Evolutionary conservation across 2,113 vertebrate genomes (phyloP), one percentile per base, ranked within the genome.

Genomic region (Hemiscyllium ocellatum): DNA sequence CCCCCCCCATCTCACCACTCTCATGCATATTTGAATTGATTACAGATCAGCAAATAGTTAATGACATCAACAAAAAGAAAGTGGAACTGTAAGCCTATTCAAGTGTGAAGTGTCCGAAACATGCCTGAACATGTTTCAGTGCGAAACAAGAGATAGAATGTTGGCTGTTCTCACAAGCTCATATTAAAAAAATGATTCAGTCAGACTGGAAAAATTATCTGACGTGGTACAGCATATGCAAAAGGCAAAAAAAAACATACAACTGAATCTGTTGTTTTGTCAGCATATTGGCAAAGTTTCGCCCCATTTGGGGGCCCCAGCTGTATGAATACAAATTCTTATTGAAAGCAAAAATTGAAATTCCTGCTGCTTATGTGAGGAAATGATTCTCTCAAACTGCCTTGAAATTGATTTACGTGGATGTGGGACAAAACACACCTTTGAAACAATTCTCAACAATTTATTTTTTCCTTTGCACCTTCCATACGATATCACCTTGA

Each of bases 201-300:
- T 95, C 94, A 72, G 89, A 93, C 89, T 66, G 89, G 89, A 93
- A 93, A 93, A 93, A 68, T 37, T 68, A 93, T 93, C 89, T 93
- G 89, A 93, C 61, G 61, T 66, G 61, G 61, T 93, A 93, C 61
- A 93, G 66, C 89, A 66, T 93, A 66, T 66, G 89, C 89, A 66
- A 93, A 66, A 93, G 37, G 33, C 89, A 93, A 93, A 87, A 93
- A 91, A 93, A 65, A 65, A 12, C 78, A 15, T 80, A 37, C n/a
- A 83, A n/a, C 56, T 37, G 66, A 91, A 93, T 93, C 89, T 93
- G 89, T 93, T 93, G 89, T 93, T 93, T 93, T 93, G 89, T 66
- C 12, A 93, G 89, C 19, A n/a, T 37, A 66, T 93, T 93, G 89
- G 89, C 89, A 93, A 93, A 66, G 61, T 19, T 8, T 66, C 66